phyloP scores from a whole-genome alignment of 2,113 vertebrate species.

The Tursiops truncatus region DNA sequence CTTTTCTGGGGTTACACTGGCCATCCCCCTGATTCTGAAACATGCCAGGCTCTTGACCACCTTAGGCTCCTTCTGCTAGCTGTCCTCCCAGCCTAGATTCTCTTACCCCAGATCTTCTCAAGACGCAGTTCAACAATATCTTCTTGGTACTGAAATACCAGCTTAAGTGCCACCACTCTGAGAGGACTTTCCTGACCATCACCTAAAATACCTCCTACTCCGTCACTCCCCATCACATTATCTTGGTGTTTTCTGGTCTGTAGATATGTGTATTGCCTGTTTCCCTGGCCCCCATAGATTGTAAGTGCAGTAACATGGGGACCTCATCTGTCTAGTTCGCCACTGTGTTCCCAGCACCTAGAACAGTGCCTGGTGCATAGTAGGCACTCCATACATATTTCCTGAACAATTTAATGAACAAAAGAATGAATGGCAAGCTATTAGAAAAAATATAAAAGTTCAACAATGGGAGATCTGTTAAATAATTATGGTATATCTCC shows the following conservation, averaged over 20 bases:
- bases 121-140: background rate
- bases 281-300: background rate
- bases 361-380: background rate
- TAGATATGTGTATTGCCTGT: background rate
- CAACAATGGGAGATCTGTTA: background rate
- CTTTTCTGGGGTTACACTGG: background rate
- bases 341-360: background rate
- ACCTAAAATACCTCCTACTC: background rate
- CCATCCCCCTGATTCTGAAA: background rate
- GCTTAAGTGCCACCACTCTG: background rate
- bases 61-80: background rate
- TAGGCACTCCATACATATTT: background rate
- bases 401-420: background rate
- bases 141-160: background rate
- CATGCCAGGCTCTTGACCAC: background rate
- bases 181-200: background rate
- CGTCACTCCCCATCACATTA: background rate
- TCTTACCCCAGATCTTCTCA: background rate
- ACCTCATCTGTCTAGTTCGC: background rate
- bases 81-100: background rate
- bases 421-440: background rate
- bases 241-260: background rate
- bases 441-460: background rate
- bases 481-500: constrained; percentile 24
- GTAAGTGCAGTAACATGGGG: background rate